Percentiles rank a stretch among this genome's conserved stretches.
Conservation (phyloP, 2,888 invertebrate species). For the Argyresthia goedartella region DNA sequence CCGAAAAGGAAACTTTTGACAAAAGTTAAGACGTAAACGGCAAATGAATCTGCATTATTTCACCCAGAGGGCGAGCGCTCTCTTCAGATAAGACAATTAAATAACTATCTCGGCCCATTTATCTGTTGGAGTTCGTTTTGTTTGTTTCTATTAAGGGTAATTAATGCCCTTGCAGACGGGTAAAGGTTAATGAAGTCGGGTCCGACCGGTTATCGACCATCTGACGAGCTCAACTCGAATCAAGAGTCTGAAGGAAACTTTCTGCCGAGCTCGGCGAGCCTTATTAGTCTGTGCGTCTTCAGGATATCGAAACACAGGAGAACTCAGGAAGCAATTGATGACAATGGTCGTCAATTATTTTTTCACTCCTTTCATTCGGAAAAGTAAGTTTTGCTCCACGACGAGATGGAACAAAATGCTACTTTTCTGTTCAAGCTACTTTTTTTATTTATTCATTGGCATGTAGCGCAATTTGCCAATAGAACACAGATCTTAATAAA, state of each 20-base stretch:
- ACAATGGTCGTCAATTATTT: no score
- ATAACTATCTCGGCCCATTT: conserved; percentile 60
- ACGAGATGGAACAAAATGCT: no score
- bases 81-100: conserved; percentile 56
- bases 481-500: no score
- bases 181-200: conserved; percentile 57
- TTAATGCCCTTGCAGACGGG: conserved; percentile 45
- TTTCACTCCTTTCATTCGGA: no score
- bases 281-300: no score
- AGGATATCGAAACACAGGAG: no score
- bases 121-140: conserved; percentile 55
- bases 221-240: conserved; percentile 18
- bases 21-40: conserved; percentile 55
- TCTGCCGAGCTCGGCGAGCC: no score
- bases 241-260: neutral
- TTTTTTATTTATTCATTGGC: no score
- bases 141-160: conserved; percentile 64
- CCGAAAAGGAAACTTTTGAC: conserved; percentile 46
- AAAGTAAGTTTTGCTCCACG: no score
- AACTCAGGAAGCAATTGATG: no score
- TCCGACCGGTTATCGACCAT: conserved; percentile 36
- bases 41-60: conserved; percentile 57
- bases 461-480: no score
- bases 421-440: no score
- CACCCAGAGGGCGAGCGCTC: conserved; percentile 24